Percentiles rank a stretch among this genome's conserved stretches.
phyloP scores from a whole-genome alignment of 1,140 invertebrate species.

The Microplitis mediator region DNA sequence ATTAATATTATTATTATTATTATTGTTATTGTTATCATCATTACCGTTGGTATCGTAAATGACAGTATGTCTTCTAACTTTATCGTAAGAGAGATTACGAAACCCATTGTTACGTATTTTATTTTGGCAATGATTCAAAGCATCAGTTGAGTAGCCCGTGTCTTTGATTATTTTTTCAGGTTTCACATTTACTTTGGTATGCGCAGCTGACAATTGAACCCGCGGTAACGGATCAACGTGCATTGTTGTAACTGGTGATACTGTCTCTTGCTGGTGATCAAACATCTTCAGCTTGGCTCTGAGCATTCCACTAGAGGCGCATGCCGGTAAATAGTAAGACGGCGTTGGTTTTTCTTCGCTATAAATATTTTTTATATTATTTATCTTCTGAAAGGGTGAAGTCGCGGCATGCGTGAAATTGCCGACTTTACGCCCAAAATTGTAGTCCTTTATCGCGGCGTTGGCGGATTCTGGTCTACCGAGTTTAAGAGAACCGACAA shows the following conservation, averaged over 20 bases:
- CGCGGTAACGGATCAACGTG: neutral
- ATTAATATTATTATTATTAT: no score
- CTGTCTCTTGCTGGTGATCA: conserved; percentile 37
- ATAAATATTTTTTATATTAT: conserved; percentile 32
- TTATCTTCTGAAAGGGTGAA: conserved; percentile 56
- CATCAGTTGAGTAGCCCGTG: no score
- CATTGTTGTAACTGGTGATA: neutral
- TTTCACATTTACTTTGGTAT: neutral
- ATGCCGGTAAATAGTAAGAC: conserved; percentile 19
- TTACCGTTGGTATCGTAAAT: no score
- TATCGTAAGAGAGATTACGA: conserved; percentile 56
- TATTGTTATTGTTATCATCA: no score
- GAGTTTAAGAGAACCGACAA: neutral
- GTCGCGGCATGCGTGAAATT: conserved; percentile 55
- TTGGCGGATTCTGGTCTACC: neutral
- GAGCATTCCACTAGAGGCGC: conserved; percentile 37
- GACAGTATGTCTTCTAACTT: conserved; percentile 18
- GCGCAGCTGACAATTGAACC: neutral
- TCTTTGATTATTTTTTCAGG: conserved; percentile 1
- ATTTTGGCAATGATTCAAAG: neutral
- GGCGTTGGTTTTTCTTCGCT: neutral
- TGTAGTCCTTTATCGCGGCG: neutral
- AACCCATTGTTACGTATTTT: neutral
- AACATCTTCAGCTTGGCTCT: conserved; percentile 56
- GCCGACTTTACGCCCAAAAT: conserved; percentile 29